Base-by-base conservation (phyloP, 1,140 invertebrate species). In the Delia radicum region DNA sequence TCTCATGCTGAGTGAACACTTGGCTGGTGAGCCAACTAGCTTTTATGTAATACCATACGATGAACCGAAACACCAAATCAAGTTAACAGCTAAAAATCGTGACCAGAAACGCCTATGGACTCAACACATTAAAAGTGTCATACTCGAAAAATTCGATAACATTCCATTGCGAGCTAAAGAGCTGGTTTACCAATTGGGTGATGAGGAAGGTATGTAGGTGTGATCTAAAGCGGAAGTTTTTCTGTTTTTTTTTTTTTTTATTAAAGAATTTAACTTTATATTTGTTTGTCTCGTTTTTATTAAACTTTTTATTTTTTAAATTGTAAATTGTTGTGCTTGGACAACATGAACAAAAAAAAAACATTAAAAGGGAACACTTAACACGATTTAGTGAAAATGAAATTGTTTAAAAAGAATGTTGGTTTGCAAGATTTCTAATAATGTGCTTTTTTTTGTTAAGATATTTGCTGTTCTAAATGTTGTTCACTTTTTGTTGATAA, bases 41-140 rank as follows among this genome's bases (percentile, higher is more conserved):
- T 98, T 99, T 88, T 96, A 98, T 87, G 94, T 98, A 31, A 95
- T 99, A 82, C 96, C 96, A 48, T 98, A 97, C 88, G 94, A 98
- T 86, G 95, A 96, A 89, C 96, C 96, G 73, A 89, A 93, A 77
- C 81, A 84, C 76, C 95, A 97, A 86, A 95, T 95, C 79, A 98
- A 96, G 18, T 88, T 99, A 78, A 94, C 96, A 89, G 95, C 95
- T 29, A 87, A 93, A 72, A 96, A 93, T 84, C 88, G 94, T 77
- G 94, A 98, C 78, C 95, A 98, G 87, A 98, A 99, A 88, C 89
- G 95, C 76, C 94, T 96, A 84, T 99, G 97, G 97, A 94, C 94
- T 46, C 88, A 94, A 76, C 94, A 95, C 84, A 91, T 97, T 80
- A 97, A 97, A 85, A 80, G 94, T 85, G 94, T 98, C 18, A 98